Conservation (phyloP, 2,113 vertebrate genomes). For the Pantherophis guttatus region DNA sequence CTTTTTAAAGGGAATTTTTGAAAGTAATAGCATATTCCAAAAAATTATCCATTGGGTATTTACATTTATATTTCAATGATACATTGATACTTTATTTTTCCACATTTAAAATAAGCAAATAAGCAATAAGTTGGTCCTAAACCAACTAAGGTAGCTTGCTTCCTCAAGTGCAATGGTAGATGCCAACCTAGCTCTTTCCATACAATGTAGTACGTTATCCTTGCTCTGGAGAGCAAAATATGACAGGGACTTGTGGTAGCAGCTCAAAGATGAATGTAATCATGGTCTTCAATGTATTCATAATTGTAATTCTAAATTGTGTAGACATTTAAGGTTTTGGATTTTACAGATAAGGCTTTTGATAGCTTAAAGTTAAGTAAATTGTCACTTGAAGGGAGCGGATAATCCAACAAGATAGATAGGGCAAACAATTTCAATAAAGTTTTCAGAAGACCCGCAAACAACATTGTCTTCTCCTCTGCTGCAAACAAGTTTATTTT, state of each 20-base stretch:
- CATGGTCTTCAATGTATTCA: not conserved
- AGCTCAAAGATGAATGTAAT: not conserved
- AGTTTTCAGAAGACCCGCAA: slow-evolving; percentile 10
- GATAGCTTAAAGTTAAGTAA: not conserved
- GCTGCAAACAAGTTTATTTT: not conserved
- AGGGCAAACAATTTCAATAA: slow-evolving; percentile 18
- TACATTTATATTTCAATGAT: not conserved
- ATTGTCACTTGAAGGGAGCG: slow-evolving; percentile 19
- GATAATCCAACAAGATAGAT: not conserved
- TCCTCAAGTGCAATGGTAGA: not conserved
- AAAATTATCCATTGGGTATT: not conserved
- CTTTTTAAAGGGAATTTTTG: not conserved
- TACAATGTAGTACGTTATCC: not conserved
- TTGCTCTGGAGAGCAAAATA: not conserved
- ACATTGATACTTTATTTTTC: not conserved
- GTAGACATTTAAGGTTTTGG: not conserved
- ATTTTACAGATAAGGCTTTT: not conserved
- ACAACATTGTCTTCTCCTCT: slow-evolving; percentile 1
- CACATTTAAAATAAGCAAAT: not conserved
- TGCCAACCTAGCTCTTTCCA: not conserved
- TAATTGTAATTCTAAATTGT: not conserved
- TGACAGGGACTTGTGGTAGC: not conserved
- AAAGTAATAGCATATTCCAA: not conserved
- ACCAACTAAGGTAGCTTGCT: not conserved
- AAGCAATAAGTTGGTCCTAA: too few relatives aligned